Conservation (phyloP, 1,140 invertebrate species). For the Bombus balteatus region DNA sequence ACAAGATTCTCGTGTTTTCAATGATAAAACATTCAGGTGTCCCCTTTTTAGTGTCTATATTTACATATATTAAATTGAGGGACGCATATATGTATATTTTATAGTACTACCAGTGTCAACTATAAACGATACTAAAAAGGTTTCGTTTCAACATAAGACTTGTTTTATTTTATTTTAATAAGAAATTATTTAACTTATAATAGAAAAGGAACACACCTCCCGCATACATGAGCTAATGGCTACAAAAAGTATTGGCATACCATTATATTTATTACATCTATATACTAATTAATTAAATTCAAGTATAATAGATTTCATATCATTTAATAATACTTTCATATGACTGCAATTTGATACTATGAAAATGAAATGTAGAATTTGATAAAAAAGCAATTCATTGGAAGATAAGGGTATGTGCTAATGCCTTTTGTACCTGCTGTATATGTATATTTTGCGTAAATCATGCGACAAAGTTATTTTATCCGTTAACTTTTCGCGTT, state of each 20-base stretch:
- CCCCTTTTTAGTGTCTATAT: background rate
- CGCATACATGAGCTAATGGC: background rate
- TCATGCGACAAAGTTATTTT: background rate
- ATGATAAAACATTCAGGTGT: slow-evolving; percentile 7
- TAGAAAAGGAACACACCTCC: no score
- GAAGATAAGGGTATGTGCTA: no score
- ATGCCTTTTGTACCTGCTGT: no score
- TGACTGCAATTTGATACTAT: no score
- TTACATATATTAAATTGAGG: slow-evolving; percentile 11
- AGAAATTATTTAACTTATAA: no score
- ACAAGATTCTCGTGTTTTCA: background rate
- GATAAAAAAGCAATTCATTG: background rate
- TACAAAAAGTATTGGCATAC: no score
- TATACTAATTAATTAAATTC: no score
- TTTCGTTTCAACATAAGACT: background rate
- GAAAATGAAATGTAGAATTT: no score
- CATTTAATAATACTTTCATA: no score
- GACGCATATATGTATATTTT: background rate
- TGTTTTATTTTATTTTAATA: background rate
- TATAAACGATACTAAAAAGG: background rate
- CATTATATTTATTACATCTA: no score
- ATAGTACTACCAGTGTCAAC: no score
- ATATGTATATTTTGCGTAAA: background rate
- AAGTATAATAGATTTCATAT: no score
- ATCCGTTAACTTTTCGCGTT: slow-evolving; percentile 23